Evolutionary conservation across 2,888 invertebrate species (phyloP), one percentile per base, ranked within the genome.

Genomic region (Tortricodes alternella): DNA sequence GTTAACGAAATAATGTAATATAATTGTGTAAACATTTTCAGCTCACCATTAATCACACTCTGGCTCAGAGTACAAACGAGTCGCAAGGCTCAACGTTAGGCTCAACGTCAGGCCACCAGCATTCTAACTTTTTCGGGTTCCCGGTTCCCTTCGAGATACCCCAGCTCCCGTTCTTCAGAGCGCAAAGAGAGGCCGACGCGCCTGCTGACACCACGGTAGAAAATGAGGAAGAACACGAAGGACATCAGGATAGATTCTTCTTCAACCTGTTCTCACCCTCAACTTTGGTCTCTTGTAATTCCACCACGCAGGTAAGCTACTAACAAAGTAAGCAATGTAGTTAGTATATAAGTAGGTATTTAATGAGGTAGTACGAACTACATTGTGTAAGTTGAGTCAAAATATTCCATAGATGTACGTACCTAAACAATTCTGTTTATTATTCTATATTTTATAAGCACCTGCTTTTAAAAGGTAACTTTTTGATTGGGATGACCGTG

Each of bases 41-140:
- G 74, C 62, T 67, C 35, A 68, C 69, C 29, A 62, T 65, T 9
- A 62, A 70, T 49, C 37, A 67, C 3, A 67, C 71, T 46, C 61
- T 69, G n/a, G 71, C 74, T 11, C 65, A 74, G 27, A 66, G 21
- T 29, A 29, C 70, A 21, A 51, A 15, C 41, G 29, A 18, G n/a
- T n/a, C n/a, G n/a, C n/a, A n/a, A n/a, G n/a, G n/a, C 24, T 7
- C 53, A 8, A 39, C 13, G 18, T 34, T 46, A 3, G 39, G 32
- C 11, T 16, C 24, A 4, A 13, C 13, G 16, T n/a, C 43, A 2
- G 19, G 11, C 24, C 23, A 53, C 3, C 27, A 38, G 1, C 38
- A 38, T 2, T 9, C 43, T n/a, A 56, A 13, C 37, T 35, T 56
- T 21, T 56, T 56, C 29, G 34, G 48, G n/a, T 23, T 55, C 5